Evolutionary conservation across 2,113 vertebrate genomes (phyloP), one percentile per base, ranked within the genome.

Genomic region (Gobiocypris rarus): DNA sequence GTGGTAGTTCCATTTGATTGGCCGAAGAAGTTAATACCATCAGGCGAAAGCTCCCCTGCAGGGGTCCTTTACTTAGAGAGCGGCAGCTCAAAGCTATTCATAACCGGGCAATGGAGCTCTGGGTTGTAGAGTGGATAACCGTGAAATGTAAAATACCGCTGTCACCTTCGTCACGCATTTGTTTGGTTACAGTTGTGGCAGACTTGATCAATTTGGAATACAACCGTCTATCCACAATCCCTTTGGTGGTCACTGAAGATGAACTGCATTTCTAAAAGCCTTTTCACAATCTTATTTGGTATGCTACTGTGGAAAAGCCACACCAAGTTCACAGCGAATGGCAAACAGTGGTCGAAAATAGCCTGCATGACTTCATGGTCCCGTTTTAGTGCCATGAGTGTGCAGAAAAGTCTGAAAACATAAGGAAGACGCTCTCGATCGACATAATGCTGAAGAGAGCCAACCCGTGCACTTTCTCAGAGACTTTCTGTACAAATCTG

Each of bases 1-100:
- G 93, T 95, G 94, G 94, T 94, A 91, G 90, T 92, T 94, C 91
- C 90, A 91, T 86, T 92, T 81, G 45, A 76, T 91, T 89, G 92
- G 90, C 91, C 87, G 84, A 91, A 90, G 86, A 88, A 86, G 61
- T 89, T 93, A 92, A 93, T 89, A 93, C 89, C 91, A 4, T 92
- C 89, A 88, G 91, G 91, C 91, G 90, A 90, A 75, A 87, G 87
- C 90, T 93, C 89, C 88, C 85, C 89, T 85, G 90, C 85, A 84
- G 91, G 90, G 90, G 89, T 89, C 92, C 89, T 89, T 87, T 89
- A 84, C 88, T 88, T 90, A 82, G 58, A 80, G 26, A 76, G 73
- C 84, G 87, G 91, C 90, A 84, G 89, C 91, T 90, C 90, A 91
- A 91, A 94, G 92, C 93, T 92, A 91, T 93, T 91, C 90, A 92